Evolutionary conservation across 2,797 vertebrate species (phyloP).

Genomic region (Phalanger gymnotis): DNA sequence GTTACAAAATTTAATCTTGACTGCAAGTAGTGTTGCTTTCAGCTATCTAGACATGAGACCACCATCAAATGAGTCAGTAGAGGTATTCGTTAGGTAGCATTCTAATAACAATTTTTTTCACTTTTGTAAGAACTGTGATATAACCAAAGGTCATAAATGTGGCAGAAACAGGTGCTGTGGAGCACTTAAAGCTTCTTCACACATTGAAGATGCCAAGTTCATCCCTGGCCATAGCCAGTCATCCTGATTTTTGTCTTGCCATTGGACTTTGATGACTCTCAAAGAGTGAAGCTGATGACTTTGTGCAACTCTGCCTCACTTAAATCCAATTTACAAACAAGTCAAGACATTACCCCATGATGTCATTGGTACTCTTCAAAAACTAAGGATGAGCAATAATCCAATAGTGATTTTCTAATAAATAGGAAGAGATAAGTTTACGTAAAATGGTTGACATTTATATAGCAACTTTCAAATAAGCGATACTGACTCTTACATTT

Average conservation of each 20-base stretch:
- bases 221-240: background rate
- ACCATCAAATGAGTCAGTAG: too few species aligned
- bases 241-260: background rate
- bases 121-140: too few species aligned
- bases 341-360: background rate
- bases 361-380: background rate
- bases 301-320: background rate
- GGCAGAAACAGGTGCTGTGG: too few species aligned
- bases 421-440: background rate
- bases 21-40: too few species aligned
- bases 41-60: too few species aligned
- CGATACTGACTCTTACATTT: conserved; percentile 17
- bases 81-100: too few species aligned
- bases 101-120: too few species aligned
- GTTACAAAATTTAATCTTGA: too few species aligned
- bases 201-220: background rate
- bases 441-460: conserved; percentile 31
- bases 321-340: background rate
- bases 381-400: background rate
- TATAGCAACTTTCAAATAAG: conserved; percentile 5
- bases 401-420: conserved; percentile 8
- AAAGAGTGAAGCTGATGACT: background rate
- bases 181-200: background rate
- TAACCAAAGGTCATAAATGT: too few species aligned
- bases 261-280: background rate